Evolutionary conservation across 2,113 vertebrate genomes (phyloP), one percentile per base, ranked within the genome.

Genomic region (Pleuronectes platessa): DNA sequence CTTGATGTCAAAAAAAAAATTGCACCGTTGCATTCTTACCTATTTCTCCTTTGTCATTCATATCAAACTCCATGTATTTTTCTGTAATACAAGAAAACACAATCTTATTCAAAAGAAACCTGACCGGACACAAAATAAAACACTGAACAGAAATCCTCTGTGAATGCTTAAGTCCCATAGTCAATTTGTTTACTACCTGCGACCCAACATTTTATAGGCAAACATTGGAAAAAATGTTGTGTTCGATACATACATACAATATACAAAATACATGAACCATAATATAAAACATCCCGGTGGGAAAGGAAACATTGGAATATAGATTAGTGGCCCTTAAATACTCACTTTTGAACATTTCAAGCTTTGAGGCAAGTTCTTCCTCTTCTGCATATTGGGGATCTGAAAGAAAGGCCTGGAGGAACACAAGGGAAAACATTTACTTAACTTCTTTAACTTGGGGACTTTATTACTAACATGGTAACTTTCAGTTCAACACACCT

Each of bases 1-100:
- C 31, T 7, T 31, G 1, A 31, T 31, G 31, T 31, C 31, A 27
- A 27, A 31, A 31, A 31, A 31, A 1, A 31, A 7, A 7, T 7
- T 27, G 27, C 27, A 27, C 27, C 5, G 0, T 27, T 27, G 27
- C 2, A 26, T 0, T 18, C 54, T 85, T 90, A 96, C 96, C 95
- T n/a, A 96, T 95, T 13, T 96, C 95, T 68, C 95, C 95, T 4
- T 96, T 89, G 87, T 94, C 94, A 3, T 96, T 95, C 3, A 95
- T 93, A 87, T 96, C 95, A 87, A 96, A 96, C 60, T 96, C 95
- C 95, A 96, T 93, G 84, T 95, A 96, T 86, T 96, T 96, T 35
- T 92, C 96, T 96, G 86, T n/a, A 90, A 92, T 21, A 26, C 17
- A 85, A 85, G n/a, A 13, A 80, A 56, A 80, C 35, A 24, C 10